Percentiles rank a stretch among this genome's conserved stretches.
Conservation (phyloP, 2,888 invertebrate genomes). For the Steromphala cineraria region DNA sequence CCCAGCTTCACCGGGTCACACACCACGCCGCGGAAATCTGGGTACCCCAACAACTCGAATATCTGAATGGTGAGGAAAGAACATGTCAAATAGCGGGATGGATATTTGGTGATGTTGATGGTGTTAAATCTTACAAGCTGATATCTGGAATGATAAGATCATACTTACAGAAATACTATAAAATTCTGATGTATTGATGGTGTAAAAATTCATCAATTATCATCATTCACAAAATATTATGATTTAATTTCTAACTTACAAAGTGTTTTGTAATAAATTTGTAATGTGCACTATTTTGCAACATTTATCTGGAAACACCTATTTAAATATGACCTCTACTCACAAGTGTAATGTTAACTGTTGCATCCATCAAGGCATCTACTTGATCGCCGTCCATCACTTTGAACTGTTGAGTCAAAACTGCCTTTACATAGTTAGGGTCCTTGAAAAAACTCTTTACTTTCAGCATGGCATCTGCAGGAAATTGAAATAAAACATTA, state of each 20-base stretch:
- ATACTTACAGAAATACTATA: too few relatives aligned
- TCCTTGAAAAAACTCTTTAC: slow-evolving; percentile 55
- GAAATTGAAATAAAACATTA: too few relatives aligned
- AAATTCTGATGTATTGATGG: too few relatives aligned
- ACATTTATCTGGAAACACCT: background rate
- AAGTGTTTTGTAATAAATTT: too few relatives aligned
- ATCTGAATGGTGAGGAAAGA: slow-evolving; percentile 41
- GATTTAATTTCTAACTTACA: too few relatives aligned
- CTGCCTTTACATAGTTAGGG: slow-evolving; percentile 48
- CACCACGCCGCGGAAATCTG: slow-evolving; percentile 53
- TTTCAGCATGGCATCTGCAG: slow-evolving; percentile 49
- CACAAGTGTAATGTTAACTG: slow-evolving; percentile 57
- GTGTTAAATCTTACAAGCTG: too few relatives aligned
- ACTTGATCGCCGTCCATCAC: slow-evolving; percentile 45
- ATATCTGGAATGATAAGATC: too few relatives aligned
- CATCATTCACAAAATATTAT: too few relatives aligned
- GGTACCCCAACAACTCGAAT: slow-evolving; percentile 41
- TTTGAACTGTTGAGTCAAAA: slow-evolving; percentile 48
- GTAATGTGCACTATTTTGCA: too few relatives aligned
- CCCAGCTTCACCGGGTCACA: slow-evolving; percentile 52
- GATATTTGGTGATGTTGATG: too few relatives aligned
- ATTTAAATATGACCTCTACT: background rate
- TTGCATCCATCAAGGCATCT: slow-evolving; percentile 54
- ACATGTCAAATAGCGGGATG: too few relatives aligned
- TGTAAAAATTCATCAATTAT: too few relatives aligned